Percentiles rank a stretch among this genome's conserved stretches.
These are phyloP conservation scores for Drosophila kanekoi DNA, from an alignment of 2,888 invertebrate species.

Conservation along the genomic window DNA sequence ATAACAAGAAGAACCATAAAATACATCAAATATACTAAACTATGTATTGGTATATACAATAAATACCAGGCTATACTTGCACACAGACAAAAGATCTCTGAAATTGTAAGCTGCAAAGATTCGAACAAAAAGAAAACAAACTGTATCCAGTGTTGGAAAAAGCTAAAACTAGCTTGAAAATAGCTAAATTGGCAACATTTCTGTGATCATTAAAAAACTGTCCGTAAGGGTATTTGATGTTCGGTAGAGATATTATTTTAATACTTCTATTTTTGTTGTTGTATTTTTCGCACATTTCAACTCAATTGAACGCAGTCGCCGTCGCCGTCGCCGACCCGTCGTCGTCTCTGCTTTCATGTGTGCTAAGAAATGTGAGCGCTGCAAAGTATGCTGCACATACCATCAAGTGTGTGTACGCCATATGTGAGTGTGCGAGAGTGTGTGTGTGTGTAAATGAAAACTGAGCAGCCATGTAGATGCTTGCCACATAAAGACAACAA, in stretches of 20 bases:
- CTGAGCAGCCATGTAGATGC: conserved; percentile 43
- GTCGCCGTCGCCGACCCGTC: conserved; percentile 43
- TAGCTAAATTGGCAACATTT: too few relatives aligned
- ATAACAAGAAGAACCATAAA: too few relatives aligned
- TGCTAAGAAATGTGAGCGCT: conserved; percentile 66
- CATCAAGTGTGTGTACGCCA: background rate
- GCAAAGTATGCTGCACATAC: conserved; percentile 48
- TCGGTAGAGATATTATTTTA: background rate
- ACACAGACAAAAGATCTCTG: too few relatives aligned
- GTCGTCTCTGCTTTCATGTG: conserved; percentile 65
- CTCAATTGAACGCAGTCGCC: conserved; percentile 70
- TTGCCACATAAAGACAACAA: conserved; percentile 52
- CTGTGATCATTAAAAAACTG: too few relatives aligned
- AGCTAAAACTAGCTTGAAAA: too few relatives aligned
- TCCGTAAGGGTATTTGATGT: background rate
- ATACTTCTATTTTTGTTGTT: conserved; percentile 1
- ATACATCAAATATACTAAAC: too few relatives aligned
- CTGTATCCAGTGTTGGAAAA: too few relatives aligned
- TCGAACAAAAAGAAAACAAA: too few relatives aligned
- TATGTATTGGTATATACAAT: too few relatives aligned
- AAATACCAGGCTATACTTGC: too few relatives aligned
- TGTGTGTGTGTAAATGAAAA: conserved; percentile 59
- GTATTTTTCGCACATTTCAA: conserved; percentile 54
- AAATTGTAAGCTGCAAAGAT: too few relatives aligned
- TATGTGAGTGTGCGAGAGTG: conserved; percentile 7